These are phyloP conservation scores for Aelia acuminata DNA, from an alignment of 2,888 invertebrate species.

Conservation along the genomic window DNA sequence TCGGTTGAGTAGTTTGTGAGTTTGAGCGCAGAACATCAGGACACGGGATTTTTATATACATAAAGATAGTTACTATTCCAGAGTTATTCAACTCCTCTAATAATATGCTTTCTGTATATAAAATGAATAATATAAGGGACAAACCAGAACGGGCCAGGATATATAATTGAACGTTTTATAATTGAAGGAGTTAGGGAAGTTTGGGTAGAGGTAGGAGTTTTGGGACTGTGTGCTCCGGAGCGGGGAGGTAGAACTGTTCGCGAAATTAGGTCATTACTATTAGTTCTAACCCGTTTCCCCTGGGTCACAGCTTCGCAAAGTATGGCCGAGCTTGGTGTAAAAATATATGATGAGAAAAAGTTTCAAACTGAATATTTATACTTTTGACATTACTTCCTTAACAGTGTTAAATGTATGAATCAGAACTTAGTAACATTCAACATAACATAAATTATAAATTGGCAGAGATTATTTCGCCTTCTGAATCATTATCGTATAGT, in stretches of 20 bases:
- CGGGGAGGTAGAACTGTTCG: neutral
- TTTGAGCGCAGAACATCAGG: no score
- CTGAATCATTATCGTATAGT: no score
- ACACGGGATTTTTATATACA: no score
- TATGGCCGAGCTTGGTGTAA: neutral
- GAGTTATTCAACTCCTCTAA: neutral
- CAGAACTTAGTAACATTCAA: no score
- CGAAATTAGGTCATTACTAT: conserved; percentile 38
- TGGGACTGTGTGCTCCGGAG: neutral
- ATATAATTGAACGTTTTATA: conserved; percentile 32
- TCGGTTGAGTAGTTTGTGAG: no score
- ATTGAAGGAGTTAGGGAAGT: conserved; percentile 10
- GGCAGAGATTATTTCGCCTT: no score
- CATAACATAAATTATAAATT: no score
- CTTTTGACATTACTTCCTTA: no score
- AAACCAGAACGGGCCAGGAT: neutral
- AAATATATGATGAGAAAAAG: neutral
- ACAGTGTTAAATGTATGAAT: no score
- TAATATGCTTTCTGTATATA: neutral
- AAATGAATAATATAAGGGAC: neutral
- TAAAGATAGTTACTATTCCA: neutral
- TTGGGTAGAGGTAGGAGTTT: neutral
- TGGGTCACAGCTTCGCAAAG: neutral
- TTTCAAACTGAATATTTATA: no score
- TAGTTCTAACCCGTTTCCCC: neutral